Evolutionary conservation across 2,888 invertebrate species (phyloP).

Genomic region (Clepsis dumicolana): DNA sequence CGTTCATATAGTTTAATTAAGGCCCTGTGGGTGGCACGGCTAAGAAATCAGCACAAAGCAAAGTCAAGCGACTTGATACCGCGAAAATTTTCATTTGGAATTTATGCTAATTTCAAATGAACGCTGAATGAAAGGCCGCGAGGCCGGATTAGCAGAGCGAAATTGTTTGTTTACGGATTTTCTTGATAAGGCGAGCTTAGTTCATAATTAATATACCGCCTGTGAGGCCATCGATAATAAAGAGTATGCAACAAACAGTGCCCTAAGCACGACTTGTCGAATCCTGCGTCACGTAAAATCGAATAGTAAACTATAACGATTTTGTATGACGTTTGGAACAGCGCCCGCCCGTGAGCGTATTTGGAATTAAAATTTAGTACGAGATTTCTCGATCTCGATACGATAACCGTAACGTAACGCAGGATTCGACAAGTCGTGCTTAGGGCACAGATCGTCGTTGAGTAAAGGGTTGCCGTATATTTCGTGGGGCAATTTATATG

Average conservation of each 20-base stretch:
- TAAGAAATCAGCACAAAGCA: constrained; percentile 35
- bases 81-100: constrained; percentile 63
- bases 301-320: too few species aligned
- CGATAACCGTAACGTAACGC: too few species aligned
- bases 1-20: constrained; percentile 41
- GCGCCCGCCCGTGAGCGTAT: too few species aligned
- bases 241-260: constrained; percentile 18
- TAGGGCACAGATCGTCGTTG: constrained; percentile 15
- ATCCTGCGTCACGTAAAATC: too few species aligned
- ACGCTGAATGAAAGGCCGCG: constrained; percentile 53
- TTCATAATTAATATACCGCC: constrained; percentile 2
- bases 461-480: neutral
- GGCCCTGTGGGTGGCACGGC: constrained; percentile 11
- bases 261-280: too few species aligned
- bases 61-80: constrained; percentile 37
- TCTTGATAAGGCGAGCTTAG: neutral
- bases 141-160: constrained; percentile 58
- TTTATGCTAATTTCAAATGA: constrained; percentile 65
- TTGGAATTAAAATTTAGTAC: too few species aligned
- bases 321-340: too few species aligned
- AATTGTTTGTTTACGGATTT: constrained; percentile 50
- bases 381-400: too few species aligned
- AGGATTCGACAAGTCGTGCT: too few species aligned
- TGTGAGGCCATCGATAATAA: constrained; percentile 16
- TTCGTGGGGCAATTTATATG: neutral